Evolutionary conservation across 2,888 invertebrate genomes (phyloP), one percentile per base, ranked within the genome.

Genomic region (Amphipyra tragopoginis): DNA sequence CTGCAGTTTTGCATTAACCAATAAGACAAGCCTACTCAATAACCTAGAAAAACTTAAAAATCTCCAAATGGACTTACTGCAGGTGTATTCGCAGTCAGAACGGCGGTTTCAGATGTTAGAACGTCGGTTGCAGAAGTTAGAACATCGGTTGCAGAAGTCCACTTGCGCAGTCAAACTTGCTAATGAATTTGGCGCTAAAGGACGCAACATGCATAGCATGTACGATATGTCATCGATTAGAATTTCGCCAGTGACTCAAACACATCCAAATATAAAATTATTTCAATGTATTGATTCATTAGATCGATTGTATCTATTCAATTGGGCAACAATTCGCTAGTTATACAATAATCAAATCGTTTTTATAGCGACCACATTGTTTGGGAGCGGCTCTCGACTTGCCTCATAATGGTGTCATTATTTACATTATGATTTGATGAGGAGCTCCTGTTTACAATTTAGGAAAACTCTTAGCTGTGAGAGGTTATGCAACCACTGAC

Each of bases 221-320:
- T 21, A 21, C 21, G 3, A 21, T 39, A 39, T 39, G 65, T 54
- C 65, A 65, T 65, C 21, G 8, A 47, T 54, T 36, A 47, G 15
- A 21, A 44, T 48, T 21, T 29, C n/a, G 8, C 15, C 11, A 34
- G 36, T 71, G 71, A 71, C 57, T 72, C 72, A 72, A 60, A 52
- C 72, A 62, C 51, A n/a, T 36, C 57, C 68, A 48, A 66, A 61
- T 43, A 38, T 21, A 43, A 43, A 52, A 47, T 15, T 50, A 54
- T 36, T 58, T 56, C 55, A 70, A 49, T 47, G 42, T 40, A 50
- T 40, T 36, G 40, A 42, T 51, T 62, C 44, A 58, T 62, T 71
- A 70, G 38, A 60, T 56, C 21, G 51, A 71, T 74, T 49, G 44
- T 62, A 71, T 71, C 52, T 60, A 13, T 38, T 47, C 49, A 53